Percentiles rank a stretch among this genome's conserved stretches.
Evolutionary conservation across 37 sponge, comb jelly and placozoan genomes (phyloP).

Genomic region (Lycopodina hypogea): DNA sequence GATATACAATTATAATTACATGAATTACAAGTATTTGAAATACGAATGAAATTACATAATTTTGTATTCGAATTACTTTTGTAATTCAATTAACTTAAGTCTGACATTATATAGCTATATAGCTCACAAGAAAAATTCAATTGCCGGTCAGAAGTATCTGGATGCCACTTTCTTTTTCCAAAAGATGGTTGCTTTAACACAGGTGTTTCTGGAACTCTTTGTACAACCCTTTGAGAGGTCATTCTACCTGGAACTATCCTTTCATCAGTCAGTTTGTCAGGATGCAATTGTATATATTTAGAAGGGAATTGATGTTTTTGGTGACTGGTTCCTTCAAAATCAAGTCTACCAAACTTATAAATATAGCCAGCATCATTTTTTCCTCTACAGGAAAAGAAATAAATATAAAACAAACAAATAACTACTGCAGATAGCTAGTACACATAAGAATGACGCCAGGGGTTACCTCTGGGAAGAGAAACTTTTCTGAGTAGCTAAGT

Average conservation of each 20-base stretch:
- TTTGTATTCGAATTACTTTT: too few relatives aligned
- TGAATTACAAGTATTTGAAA: too few relatives aligned
- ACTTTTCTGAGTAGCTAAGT: conserved; percentile 32
- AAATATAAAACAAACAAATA: not conserved
- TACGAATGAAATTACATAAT: too few relatives aligned
- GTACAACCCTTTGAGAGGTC: not conserved
- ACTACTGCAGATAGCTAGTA: not conserved
- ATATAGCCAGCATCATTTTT: not conserved
- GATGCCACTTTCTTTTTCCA: not conserved
- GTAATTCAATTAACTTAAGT: too few relatives aligned
- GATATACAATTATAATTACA: too few relatives aligned
- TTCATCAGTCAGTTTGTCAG: not conserved
- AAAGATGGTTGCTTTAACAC: not conserved
- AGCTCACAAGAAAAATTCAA: conserved; percentile 65
- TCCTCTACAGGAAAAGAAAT: too few relatives aligned
- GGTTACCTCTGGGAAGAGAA: not conserved
- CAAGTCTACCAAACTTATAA: conserved; percentile 34
- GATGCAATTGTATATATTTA: too few relatives aligned
- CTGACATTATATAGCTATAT: too few relatives aligned
- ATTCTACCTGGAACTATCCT: not conserved
- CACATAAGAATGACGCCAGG: too few relatives aligned
- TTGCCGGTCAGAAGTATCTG: conserved; percentile 35
- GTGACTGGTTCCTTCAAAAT: conserved; percentile 10
- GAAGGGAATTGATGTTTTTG: not conserved
- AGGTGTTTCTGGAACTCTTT: conserved; percentile 65